A percentile compares a stretch with the other conserved stretches of the same genome.
Conservation (phyloP, 2,113 vertebrate genomes). For the Polypterus bichir region DNA sequence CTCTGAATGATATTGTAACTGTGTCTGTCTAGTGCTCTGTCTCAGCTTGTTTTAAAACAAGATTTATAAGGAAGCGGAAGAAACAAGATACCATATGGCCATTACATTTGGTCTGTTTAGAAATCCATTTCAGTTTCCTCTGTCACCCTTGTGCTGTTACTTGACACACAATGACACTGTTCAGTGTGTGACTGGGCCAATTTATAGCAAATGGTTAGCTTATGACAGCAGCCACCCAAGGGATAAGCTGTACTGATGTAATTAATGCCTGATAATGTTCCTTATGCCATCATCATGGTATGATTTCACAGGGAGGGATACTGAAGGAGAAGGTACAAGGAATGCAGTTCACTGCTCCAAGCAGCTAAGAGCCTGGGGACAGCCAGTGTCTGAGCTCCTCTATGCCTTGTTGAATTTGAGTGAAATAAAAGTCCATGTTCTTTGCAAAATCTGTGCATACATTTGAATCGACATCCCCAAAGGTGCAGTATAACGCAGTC, state of each 20-base stretch:
- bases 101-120: too few relatives aligned
- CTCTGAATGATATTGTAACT: too few relatives aligned
- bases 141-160: too few relatives aligned
- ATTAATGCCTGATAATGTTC: neutral
- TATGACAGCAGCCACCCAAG: neutral
- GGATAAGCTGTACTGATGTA: neutral
- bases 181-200: too few relatives aligned
- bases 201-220: too few relatives aligned
- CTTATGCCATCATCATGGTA: neutral
- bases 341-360: neutral
- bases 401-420: constrained; percentile 50
- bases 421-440: constrained; percentile 77
- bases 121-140: too few relatives aligned
- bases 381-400: constrained; percentile 68
- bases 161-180: too few relatives aligned
- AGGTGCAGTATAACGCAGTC: constrained; percentile 81
- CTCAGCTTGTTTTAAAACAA: too few relatives aligned
- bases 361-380: constrained; percentile 54
- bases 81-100: too few relatives aligned
- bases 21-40: too few relatives aligned
- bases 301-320: constrained; percentile 2
- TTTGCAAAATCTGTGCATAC: constrained; percentile 80
- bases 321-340: neutral
- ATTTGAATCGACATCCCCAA: constrained; percentile 70
- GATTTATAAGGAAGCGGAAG: too few relatives aligned